Conservation (phyloP, 2,888 invertebrate species). For the Drosophila trichaetosa region DNA sequence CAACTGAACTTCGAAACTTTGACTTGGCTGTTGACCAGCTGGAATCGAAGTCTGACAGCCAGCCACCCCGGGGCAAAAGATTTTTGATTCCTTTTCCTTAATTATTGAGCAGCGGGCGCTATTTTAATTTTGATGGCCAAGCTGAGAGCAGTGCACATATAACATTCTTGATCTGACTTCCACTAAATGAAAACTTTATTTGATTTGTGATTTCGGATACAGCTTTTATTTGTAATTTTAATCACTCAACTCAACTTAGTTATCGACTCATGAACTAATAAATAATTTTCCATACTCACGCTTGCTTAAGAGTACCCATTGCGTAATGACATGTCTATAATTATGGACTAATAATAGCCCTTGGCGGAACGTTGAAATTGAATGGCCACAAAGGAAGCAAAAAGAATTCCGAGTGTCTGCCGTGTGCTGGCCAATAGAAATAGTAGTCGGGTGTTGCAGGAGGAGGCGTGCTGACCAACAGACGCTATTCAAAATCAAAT, state of each 20-base stretch:
- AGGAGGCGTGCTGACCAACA: slow-evolving; percentile 27
- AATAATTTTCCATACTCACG: not conserved
- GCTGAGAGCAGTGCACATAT: slow-evolving; percentile 6
- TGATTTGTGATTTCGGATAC: not conserved
- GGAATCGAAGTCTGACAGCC: slow-evolving; percentile 8
- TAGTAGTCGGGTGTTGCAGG: not conserved
- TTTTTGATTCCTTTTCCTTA: slow-evolving; percentile 66
- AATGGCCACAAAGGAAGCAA: slow-evolving; percentile 40
- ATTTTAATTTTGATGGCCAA: slow-evolving; percentile 17
- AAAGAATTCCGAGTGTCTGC: slow-evolving; percentile 46
- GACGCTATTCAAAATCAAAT: slow-evolving; percentile 34
- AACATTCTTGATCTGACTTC: slow-evolving; percentile 21
- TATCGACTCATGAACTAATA: not conserved
- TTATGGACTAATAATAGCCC: slow-evolving; percentile 10
- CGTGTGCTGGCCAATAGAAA: slow-evolving; percentile 41
- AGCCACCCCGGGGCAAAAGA: slow-evolving; percentile 46
- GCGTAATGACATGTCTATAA: slow-evolving; percentile 8
- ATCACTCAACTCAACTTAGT: not conserved
- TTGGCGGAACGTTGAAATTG: slow-evolving; percentile 8
- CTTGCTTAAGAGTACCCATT: not conserved
- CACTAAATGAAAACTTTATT: not conserved
- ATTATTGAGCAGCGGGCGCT: slow-evolving; percentile 61
- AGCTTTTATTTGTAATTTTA: not conserved
- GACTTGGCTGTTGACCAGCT: slow-evolving; percentile 57
- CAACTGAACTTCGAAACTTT: slow-evolving; percentile 82